Base-by-base conservation (phyloP, 2,113 vertebrate species). In the Notarius quadriscutis region DNA sequence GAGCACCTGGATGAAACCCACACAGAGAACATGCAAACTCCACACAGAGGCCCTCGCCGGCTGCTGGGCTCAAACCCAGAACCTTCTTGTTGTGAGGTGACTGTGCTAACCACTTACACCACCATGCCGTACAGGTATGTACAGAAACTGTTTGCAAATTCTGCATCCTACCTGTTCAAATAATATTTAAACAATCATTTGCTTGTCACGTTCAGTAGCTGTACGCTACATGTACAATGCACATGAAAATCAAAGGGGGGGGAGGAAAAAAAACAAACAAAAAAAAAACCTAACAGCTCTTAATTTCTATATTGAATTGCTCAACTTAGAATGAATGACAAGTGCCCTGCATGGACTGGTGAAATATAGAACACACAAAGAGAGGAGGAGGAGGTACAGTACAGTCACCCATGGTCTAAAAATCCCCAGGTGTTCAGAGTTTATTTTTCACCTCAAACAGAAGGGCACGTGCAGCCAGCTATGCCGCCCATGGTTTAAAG, bases 381-480 rank as follows among this genome's bases (percentile, higher is more conserved):
- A 80, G 51, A 69, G 34, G 2, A 41, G 25, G 4, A 78, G 34
- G 15, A 50, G 57, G 12, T 11, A 81, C 25, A 74, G 27, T 25
- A 81, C 11, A 62, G 27, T n/a, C 48, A 57, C 41, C 75, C 55
- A 77, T n/a, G 0, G 15, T 85, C 9, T 74, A 67, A 85, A 88
- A 84, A 53, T 55, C 34, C 27, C 82, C 87, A 88, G 63, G 41
- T 84, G 87, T 84, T 60, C 57, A 10, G 53, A 67, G 62, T 63
- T 80, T 80, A 84, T 34, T 84, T 67, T 50, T 67, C 81, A 2
- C 41, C 10, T 83, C 17, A 22, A 57, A 63, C 57, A 74, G n/a
- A 87, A 83, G 67, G 8, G 55, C 53, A 82, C 53, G 51, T 81
- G 48, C 67, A 50, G 58, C 81, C 81, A 83, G 34, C 14, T 50